Evolutionary conservation across 1,140 invertebrate genomes (phyloP).

Genomic region (Anastrepha ludens): DNA sequence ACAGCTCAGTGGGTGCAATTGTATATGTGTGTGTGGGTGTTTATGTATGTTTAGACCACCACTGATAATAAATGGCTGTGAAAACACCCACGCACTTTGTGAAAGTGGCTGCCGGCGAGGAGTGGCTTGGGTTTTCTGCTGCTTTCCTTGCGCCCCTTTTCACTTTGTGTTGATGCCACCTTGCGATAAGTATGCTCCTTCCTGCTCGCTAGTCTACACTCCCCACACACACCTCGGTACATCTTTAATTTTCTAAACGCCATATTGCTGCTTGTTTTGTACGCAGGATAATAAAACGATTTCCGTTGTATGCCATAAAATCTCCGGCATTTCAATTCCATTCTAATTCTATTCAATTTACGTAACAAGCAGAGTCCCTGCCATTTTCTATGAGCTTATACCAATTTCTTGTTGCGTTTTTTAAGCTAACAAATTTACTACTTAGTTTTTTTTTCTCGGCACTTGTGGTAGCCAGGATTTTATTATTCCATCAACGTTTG

Average conservation of each 20-base stretch:
- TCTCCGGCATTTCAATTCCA: constrained; percentile 46
- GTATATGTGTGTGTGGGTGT: not conserved
- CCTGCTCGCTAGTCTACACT: not conserved
- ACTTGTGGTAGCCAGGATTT: not conserved
- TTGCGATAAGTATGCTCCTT: constrained; percentile 4
- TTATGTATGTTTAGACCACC: not conserved
- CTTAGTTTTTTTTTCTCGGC: not conserved
- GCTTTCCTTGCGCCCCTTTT: not conserved
- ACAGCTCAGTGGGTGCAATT: not conserved
- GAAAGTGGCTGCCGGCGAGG: not conserved
- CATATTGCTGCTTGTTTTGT: not conserved
- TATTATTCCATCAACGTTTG: constrained; percentile 48
- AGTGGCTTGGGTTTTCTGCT: not conserved
- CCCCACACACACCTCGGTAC: not conserved
- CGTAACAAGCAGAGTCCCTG: not conserved
- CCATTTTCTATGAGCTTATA: not conserved
- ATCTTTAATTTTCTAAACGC: not conserved
- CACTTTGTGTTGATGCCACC: not conserved
- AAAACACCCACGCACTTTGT: constrained; percentile 44
- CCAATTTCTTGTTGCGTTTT: not conserved
- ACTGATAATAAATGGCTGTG: constrained; percentile 28
- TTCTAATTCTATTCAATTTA: constrained; percentile 27
- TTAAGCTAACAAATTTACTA: not conserved
- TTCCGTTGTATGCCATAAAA: constrained; percentile 49
- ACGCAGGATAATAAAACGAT: constrained; percentile 50